Conservation (phyloP, 2,113 vertebrate genomes). For the Chaenogobius annularis region DNA sequence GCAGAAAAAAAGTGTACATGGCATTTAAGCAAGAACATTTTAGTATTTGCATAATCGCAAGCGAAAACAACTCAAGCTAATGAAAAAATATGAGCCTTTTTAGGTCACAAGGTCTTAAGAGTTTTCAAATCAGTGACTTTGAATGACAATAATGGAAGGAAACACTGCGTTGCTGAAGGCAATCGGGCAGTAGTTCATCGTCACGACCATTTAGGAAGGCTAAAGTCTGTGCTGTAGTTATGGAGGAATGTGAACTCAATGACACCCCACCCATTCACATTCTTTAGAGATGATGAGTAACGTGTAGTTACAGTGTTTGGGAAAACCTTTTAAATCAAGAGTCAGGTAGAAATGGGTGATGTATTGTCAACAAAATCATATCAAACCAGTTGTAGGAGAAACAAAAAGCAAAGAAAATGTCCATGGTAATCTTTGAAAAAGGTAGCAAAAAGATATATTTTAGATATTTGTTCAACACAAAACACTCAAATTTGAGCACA, state of each 20-base stretch:
- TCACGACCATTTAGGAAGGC: slow-evolving; percentile 3
- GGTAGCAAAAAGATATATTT: too few relatives aligned
- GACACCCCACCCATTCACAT: slow-evolving; percentile 46
- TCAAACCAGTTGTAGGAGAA: background rate
- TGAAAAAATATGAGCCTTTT: background rate
- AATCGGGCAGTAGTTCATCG: background rate
- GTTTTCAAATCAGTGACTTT: background rate
- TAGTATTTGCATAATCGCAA: too few relatives aligned
- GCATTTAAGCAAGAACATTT: too few relatives aligned
- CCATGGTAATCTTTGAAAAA: too few relatives aligned
- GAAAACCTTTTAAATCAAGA: background rate
- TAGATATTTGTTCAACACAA: too few relatives aligned
- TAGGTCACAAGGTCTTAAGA: background rate
- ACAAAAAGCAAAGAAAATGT: background rate
- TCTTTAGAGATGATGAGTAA: slow-evolving; percentile 47
- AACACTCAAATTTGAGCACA: too few relatives aligned
- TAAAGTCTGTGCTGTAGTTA: slow-evolving; percentile 35
- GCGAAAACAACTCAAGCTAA: too few relatives aligned
- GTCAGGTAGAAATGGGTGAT: too few relatives aligned
- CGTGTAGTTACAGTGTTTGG: background rate
- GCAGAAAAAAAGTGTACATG: too few relatives aligned
- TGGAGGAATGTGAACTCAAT: slow-evolving; percentile 48
- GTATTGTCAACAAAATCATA: too few relatives aligned
- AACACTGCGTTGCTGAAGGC: background rate
- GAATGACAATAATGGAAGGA: background rate